Base-by-base conservation (phyloP, 2,113 vertebrate species). In the Heterocephalus glaber region DNA sequence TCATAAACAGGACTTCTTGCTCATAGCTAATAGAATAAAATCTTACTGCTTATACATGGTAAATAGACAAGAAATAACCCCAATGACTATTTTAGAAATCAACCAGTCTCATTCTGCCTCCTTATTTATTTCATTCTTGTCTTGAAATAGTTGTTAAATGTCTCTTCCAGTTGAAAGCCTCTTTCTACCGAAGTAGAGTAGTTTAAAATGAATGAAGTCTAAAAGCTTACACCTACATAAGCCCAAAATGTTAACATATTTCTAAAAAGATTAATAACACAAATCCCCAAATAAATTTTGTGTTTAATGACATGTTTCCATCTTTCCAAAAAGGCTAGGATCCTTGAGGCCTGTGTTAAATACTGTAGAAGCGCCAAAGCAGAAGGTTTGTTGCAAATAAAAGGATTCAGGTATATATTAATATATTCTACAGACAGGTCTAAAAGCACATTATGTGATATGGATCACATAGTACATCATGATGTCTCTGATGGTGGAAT, bases 41-140 rank as follows among this genome's bases (percentile, higher is more conserved):
- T 89, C 44, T 74, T 82, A 54, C 41, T 84, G 24, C 30, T 83
- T 70, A 47, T 68, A 14, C 22, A 54, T 56, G 44, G 19, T 56
- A 74, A 76, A 72, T 76, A 94, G n/a, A 44, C 63, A 47, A 56
- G 56, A 94, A 94, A 89, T 80, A 89, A 92, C 30, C 60, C 28
- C 17, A 79, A 63, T 63, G 41, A 77, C 30, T 85, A 28, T 5
- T 74, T 84, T 85, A 95, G 63, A 89, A 89, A 92, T 49, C 79
- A 89, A 12, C 26, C 20, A 79, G 8, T 44, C 47, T 94, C 66
- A 52, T 8, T 76, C 76, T 77, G 41, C 66, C 52, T 84, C 41
- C 12, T 85, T 56, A 44, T 61, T 54, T n/a, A 58, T 47, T 90
- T 85, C 35, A 20, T 68, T 90, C 44, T 86, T 87, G 81, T 72